Conservation (phyloP, 2,113 vertebrate species). For the Hiodon tergisus region DNA sequence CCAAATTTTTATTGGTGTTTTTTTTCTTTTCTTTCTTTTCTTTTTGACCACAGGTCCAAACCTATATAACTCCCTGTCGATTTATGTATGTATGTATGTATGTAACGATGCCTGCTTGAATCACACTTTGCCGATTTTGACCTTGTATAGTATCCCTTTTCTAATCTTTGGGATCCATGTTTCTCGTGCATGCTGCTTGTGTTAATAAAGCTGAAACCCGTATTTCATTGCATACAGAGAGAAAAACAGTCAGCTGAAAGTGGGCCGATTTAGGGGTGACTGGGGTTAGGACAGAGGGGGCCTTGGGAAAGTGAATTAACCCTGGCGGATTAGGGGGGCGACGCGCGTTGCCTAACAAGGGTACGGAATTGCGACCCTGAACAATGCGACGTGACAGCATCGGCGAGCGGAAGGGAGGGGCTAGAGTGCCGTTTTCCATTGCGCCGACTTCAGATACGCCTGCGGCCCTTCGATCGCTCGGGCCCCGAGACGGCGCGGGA, state of each 20-base stretch:
- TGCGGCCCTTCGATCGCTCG: constrained; percentile 4
- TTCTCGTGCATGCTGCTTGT: no score
- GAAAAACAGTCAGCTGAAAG: no score
- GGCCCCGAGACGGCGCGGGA: not conserved
- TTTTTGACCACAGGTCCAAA: no score
- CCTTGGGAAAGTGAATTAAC: not conserved
- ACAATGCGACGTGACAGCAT: constrained; percentile 21
- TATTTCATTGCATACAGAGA: no score
- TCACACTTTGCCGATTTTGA: not conserved
- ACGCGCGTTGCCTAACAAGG: not conserved
- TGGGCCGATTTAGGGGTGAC: no score
- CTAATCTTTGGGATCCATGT: not conserved
- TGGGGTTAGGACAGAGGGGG: no score
- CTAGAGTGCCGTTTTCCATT: not conserved
- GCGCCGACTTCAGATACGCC: not conserved
- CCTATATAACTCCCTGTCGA: no score
- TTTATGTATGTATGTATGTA: no score
- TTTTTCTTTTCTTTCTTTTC: not conserved
- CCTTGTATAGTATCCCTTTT: not conserved
- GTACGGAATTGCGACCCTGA: constrained; percentile 17
- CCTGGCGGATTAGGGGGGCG: not conserved
- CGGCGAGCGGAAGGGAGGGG: constrained; percentile 9
- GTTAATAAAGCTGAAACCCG: no score
- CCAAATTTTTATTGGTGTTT: not conserved
- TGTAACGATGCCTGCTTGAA: no score